Base-by-base conservation (phyloP, 2,797 vertebrate species). In the Pyrocephalus nanus region DNA sequence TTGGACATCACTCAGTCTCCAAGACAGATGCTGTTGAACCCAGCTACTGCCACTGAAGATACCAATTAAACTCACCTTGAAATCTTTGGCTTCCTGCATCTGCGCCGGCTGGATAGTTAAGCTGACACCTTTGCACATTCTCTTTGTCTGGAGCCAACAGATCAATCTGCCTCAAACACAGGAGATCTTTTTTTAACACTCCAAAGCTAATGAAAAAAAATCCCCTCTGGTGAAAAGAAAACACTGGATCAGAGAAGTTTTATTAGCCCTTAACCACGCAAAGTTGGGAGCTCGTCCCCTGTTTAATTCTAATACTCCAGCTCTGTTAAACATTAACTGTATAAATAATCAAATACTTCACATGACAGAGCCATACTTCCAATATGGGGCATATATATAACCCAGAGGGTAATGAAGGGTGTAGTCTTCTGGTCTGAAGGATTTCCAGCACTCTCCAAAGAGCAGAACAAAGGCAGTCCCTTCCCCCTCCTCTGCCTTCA, bases 311-410 rank as follows among this genome's bases (percentile, higher is more conserved):
- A 92, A 94, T 91, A 96, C 81, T 95, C 83, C 8, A 23, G 88
- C 87, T 96, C 96, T 97, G 96, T 95, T 95, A 97, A 94, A 95
- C 90, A 96, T 97, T 95, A 97, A 96, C 95, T 76, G 74, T 91
- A 92, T 92, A 97, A 97, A 96, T 96, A 96, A 96, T 95, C 92
- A 96, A 93, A 97, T 93, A 94, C 88, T 96, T 95, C 93, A 96
- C 86, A 90, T 91, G 93, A 96, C 92, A 93, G 87, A 95, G 60
- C 81, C 92, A 93, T 81, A 92, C 86, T 93, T 94, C 86, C 96
- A 97, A 96, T 96, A 80, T 92, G 91, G 92, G 90, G 87, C 93
- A 83, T 96, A 96, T 95, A 96, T 96, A 96, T 95, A 96, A 97
- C 86, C 74, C 76, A 91, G 87, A 94, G 85, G 88, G 80, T 92